These are phyloP conservation scores for Pedicia rivosa DNA, from an alignment of 2,888 invertebrate genomes.

Conservation along the genomic window DNA sequence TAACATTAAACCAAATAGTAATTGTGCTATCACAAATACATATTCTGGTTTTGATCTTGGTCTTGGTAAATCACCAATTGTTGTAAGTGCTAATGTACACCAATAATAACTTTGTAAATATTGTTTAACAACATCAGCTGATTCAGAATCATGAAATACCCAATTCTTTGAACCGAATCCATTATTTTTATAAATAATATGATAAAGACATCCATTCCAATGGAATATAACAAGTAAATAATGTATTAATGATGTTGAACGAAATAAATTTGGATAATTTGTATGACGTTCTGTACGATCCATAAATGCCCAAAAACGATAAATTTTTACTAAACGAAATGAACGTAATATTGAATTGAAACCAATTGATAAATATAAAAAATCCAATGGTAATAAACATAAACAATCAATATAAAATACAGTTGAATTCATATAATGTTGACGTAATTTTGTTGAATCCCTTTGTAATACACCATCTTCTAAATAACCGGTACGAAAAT, in stretches of 20 bases:
- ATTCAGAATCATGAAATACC: constrained; percentile 76
- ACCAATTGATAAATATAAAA: constrained; percentile 93
- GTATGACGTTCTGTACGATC: constrained; percentile 96
- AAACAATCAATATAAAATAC: constrained; percentile 98
- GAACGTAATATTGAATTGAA: constrained; percentile 91
- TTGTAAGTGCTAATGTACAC: constrained; percentile 92
- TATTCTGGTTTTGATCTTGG: constrained; percentile 91
- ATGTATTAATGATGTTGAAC: constrained; percentile 82
- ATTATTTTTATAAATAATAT: constrained; percentile 90
- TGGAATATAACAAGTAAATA: constrained; percentile 97
- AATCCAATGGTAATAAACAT: constrained; percentile 93
- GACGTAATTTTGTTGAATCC: constrained; percentile 79
- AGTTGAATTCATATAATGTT: constrained; percentile 95
- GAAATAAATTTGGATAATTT: constrained; percentile 95
- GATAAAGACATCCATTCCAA: constrained; percentile 98
- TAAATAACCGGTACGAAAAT: constrained; percentile 92
- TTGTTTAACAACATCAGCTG: constrained; percentile 79
- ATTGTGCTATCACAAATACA: constrained; percentile 86
- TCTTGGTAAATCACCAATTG: constrained; percentile 82
- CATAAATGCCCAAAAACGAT: constrained; percentile 97
- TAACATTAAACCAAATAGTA: constrained; percentile 83
- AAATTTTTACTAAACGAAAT: constrained; percentile 93
- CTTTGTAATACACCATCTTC: constrained; percentile 97
- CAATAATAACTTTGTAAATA: constrained; percentile 97
- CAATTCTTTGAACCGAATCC: constrained; percentile 87